Evolutionary conservation across 2,888 invertebrate species (phyloP), one percentile per base, ranked within the genome.

Genomic region (Andrena minutula): DNA sequence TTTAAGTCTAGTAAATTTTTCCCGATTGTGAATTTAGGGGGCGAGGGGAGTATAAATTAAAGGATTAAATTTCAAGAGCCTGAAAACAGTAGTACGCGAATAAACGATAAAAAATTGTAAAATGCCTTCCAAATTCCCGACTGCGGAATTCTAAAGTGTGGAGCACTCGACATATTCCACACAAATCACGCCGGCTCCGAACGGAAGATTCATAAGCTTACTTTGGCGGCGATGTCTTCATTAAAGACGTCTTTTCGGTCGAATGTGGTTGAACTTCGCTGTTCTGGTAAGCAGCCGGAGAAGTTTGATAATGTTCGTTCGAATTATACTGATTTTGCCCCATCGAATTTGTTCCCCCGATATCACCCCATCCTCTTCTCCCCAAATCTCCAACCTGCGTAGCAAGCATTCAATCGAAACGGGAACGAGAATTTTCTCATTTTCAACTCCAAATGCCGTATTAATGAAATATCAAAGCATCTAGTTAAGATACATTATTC

Each of bases 301-400:
- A 89, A 85, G 87, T 92, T 73, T 94, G 93, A 88, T 93, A 94
- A 72, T 91, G 90, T 16, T 93, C 91, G 61, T 86, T 88, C 30
- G 90, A 86, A 82, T 89, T 86, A 64, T 92, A 91, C 28, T 91
- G 91, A 79, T 86, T 90, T 78, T 93, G 94, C 23, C 94, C 94
- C 6, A 94, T 93, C 53, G 94, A 94, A 91, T 95, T 95, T 83
- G 94, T 95, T n/a, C 95, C 95, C 12, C 95, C 94, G 72, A 96
- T 94, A 84, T 95, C 95, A 84, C 94, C 95, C 96, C 96, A 96
- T 35, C 96, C 96, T 90, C 95, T 95, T 91, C 96, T 95, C 32
- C 96, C 95, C 75, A 97, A 94, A 90, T 97, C 96, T 20, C 96
- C 95, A 86, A 97, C 95, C 96, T 96, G 80, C 41, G 20, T 26